Evolutionary conservation across 2,888 invertebrate genomes (phyloP).

Genomic region (Tinea semifulvella): DNA sequence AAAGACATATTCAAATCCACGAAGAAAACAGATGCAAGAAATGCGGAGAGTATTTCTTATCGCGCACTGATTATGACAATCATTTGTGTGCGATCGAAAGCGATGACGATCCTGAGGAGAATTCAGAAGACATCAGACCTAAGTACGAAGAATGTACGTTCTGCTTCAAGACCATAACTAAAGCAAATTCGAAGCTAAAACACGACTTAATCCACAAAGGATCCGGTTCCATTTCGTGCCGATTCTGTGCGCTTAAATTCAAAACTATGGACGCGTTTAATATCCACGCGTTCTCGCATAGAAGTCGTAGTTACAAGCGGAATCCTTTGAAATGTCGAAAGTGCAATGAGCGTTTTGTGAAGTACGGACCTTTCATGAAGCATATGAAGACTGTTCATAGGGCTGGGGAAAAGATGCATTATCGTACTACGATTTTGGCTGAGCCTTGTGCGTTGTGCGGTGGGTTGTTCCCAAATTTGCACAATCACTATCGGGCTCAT

Average conservation of each 20-base stretch:
- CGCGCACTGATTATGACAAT: constrained; percentile 43
- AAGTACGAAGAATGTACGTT: constrained; percentile 53
- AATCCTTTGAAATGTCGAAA: constrained; percentile 52
- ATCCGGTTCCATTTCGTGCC: constrained; percentile 56
- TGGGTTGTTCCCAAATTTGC: constrained; percentile 66
- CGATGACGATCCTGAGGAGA: constrained; percentile 37
- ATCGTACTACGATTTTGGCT: constrained; percentile 47
- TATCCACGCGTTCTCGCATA: constrained; percentile 57
- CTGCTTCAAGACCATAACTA: constrained; percentile 57
- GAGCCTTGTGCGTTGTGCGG: constrained; percentile 69
- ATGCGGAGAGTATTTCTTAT: constrained; percentile 56
- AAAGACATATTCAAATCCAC: constrained; percentile 50
- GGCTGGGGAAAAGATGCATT: constrained; percentile 46
- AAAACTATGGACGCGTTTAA: constrained; percentile 59
- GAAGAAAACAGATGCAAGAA: constrained; percentile 58
- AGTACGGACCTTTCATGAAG: constrained; percentile 53
- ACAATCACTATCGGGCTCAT: constrained; percentile 70
- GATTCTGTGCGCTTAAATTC: constrained; percentile 55
- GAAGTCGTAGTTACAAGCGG: constrained; percentile 52
- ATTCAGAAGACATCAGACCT: constrained; percentile 25
- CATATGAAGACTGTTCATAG: constrained; percentile 52
- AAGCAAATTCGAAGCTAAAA: constrained; percentile 36
- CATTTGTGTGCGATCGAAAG: constrained; percentile 57
- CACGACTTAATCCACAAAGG: constrained; percentile 49
- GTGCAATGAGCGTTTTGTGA: constrained; percentile 51